Evolutionary conservation across 2,797 vertebrate species (phyloP), one percentile per base, ranked within the genome.

Genomic region (Cheirogaleus major): DNA sequence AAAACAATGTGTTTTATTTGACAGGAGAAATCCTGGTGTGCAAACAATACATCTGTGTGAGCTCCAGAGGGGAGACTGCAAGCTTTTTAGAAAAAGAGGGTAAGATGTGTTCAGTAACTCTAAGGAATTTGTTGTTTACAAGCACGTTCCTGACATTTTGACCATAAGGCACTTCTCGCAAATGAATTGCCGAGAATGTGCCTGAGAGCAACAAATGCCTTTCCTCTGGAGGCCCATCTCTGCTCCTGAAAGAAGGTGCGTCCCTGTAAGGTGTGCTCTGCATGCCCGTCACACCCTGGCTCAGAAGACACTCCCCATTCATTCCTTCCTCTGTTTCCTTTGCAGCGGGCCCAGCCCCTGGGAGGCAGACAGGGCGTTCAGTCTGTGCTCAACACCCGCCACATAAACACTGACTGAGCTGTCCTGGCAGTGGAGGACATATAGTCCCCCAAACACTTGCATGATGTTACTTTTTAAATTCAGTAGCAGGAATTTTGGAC

Each of bases 141-240:
- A 86, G 48, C 76, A 89, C 41, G 91, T 95, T 97, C 79, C 59
- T 96, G 69, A 95, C 72, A 95, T 78, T 83, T 95, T 92, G 82
- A 70, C 69, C 69, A 91, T 63, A 9, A 85, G 94, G 96, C 97
- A 96, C 92, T 94, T 45, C 55, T 79, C 69, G 55, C 92, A 97
- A 84, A 94, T 72, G 52, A 97, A 95, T 97, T 90, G 55, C 93
- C 67, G 97, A 94, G 94, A 98, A 98, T 95, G 83, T 97, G 85
- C 88, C 90, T 96, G 82, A 96, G 80, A 96, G 88, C 48, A 94
- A 25, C 23, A 35, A 69, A 76, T 84, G 20, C 17, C 84, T 98
- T 52, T 69, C 17, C 0, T 38, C 23, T n/a, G 27, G 81, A 89
- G 81, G 70, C n/a, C 45, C 41, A 13, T 27, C 43, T 84, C 50